These are phyloP conservation scores for Hapalemur alaotrensis DNA, from an alignment of 2,797 vertebrate genomes.

Conservation along the genomic window DNA sequence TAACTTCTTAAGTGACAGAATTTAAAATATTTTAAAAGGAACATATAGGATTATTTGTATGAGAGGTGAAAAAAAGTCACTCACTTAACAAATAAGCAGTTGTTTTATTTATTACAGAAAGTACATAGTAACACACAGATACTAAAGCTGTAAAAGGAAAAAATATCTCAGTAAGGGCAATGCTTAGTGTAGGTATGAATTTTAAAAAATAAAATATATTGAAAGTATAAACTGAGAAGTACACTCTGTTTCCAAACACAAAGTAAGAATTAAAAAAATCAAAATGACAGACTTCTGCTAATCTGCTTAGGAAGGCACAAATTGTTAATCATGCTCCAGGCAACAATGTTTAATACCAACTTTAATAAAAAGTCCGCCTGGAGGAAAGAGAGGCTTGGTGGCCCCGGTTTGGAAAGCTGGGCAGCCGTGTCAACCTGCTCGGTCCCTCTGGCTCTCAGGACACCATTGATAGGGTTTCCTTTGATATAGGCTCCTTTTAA, in stretches of 20 bases:
- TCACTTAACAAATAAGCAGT: background rate
- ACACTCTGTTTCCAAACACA: conserved; percentile 76
- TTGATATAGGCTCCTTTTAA: conserved; percentile 85
- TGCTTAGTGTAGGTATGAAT: background rate
- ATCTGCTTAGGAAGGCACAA: conserved; percentile 85
- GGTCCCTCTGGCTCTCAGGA: conserved; percentile 74
- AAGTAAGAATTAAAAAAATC: conserved; percentile 86
- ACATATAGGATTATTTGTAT: background rate
- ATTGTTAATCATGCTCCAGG: conserved; percentile 86
- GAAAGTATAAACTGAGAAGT: conserved; percentile 17
- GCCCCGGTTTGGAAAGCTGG: conserved; percentile 79
- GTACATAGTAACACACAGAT: background rate
- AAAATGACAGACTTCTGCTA: conserved; percentile 84
- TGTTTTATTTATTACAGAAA: background rate
- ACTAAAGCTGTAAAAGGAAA: conserved; percentile 29
- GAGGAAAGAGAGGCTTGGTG: conserved; percentile 83
- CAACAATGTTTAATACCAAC: conserved; percentile 85
- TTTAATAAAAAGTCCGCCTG: conserved; percentile 87
- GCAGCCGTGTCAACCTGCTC: conserved; percentile 80
- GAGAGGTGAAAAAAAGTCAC: background rate
- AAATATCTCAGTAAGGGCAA: background rate
- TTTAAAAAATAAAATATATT: conserved; percentile 41
- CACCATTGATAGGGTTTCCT: conserved; percentile 77
- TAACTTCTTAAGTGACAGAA: background rate
- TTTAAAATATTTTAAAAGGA: conserved; percentile 32